Conservation (phyloP, 2,113 vertebrate species). For the Podarcis muralis region DNA sequence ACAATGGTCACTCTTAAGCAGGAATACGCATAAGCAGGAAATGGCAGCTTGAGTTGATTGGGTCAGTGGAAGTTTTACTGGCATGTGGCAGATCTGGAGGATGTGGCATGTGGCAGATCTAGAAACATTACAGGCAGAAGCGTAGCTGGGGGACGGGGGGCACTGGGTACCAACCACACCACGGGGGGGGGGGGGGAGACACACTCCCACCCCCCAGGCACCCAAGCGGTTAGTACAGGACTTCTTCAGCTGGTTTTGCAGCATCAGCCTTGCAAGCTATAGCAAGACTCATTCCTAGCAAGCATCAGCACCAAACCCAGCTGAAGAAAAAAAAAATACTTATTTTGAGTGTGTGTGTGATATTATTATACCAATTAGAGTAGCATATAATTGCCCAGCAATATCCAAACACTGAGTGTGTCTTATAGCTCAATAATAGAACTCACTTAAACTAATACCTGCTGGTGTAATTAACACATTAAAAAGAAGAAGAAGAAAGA, state of each 20-base stretch:
- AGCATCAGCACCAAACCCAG: constrained; percentile 3
- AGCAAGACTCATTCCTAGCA: constrained; percentile 13
- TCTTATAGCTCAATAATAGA: constrained; percentile 44
- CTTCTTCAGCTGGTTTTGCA: rapidly evolving
- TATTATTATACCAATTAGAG: constrained; percentile 16
- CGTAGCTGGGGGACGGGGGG: too few species aligned
- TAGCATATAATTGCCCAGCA: constrained; percentile 17
- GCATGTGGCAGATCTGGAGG: background rate
- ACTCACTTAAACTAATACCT: constrained; percentile 57
- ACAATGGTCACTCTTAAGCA: constrained; percentile 12
- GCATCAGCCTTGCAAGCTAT: background rate
- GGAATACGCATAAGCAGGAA: constrained; percentile 19
- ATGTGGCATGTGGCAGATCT: background rate
- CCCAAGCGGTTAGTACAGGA: background rate
- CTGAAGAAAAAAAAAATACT: constrained; percentile 44
- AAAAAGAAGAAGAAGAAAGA: constrained; percentile 51
- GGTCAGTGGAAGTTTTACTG: constrained; percentile 10
- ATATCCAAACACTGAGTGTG: background rate
- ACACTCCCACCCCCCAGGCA: too few species aligned
- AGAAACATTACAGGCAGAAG: background rate
- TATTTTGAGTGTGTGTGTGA: constrained; percentile 19
- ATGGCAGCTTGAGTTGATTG: background rate
- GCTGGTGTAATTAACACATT: constrained; percentile 66
- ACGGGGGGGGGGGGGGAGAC: rapidly evolving
- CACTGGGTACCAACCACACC: too few species aligned